These are phyloP conservation scores for Thinocorus orbignyianus DNA, from an alignment of 2,113 vertebrate genomes.

Conservation along the genomic window DNA sequence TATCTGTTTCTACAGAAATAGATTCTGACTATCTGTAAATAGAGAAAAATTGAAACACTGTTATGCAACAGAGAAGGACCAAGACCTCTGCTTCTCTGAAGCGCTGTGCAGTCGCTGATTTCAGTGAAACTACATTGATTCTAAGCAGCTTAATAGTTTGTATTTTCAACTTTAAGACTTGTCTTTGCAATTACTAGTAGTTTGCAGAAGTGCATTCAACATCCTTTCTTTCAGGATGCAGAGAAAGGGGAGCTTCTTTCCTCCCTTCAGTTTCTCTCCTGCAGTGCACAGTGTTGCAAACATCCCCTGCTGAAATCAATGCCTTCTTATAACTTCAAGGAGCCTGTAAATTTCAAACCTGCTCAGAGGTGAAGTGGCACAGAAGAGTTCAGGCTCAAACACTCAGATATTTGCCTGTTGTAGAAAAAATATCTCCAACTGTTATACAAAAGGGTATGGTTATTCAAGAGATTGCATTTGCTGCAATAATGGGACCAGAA, in stretches of 20 bases:
- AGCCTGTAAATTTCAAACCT: constrained; percentile 66
- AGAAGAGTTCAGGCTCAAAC: constrained; percentile 52
- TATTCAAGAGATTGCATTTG: constrained; percentile 51
- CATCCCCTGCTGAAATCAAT: constrained; percentile 70
- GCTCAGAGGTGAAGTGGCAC: constrained; percentile 67
- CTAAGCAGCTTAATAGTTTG: neutral
- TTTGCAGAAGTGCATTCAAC: constrained; percentile 66
- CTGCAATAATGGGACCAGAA: constrained; percentile 5
- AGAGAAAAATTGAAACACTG: neutral
- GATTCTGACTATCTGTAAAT: neutral
- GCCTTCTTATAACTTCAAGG: constrained; percentile 73
- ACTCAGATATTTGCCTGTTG: constrained; percentile 34
- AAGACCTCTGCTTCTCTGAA: neutral
- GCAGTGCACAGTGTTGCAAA: constrained; percentile 67
- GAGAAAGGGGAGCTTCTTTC: constrained; percentile 63
- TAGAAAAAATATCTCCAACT: constrained; percentile 23
- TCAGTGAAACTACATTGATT: neutral
- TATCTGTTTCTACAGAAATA: neutral
- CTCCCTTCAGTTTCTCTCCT: constrained; percentile 66
- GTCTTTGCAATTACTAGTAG: constrained; percentile 39
- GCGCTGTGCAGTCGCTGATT: neutral
- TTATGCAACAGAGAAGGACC: neutral
- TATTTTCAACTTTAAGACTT: neutral
- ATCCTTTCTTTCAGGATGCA: constrained; percentile 70
- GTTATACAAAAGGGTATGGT: constrained; percentile 48